Evolutionary conservation across 1,140 invertebrate genomes (phyloP).

Genomic region (Choristoneura fumiferana): DNA sequence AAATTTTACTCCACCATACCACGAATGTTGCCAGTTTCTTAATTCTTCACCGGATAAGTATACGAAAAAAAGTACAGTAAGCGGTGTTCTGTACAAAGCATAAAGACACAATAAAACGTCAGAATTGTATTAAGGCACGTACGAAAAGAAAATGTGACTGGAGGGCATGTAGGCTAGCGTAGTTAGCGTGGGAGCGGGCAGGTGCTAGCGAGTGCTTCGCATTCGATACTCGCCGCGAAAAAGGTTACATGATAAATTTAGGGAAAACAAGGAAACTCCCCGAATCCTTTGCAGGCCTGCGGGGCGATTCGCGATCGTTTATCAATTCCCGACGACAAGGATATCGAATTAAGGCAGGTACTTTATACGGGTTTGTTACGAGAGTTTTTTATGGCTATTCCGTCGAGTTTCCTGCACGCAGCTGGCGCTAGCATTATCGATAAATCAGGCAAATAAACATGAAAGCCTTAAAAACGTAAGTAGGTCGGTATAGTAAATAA

Average conservation of each 20-base stretch:
- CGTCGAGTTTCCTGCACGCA: neutral
- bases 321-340: constrained; percentile 15
- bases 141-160: constrained; percentile 44
- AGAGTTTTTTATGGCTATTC: constrained; percentile 8
- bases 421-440: neutral
- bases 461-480: too few relatives aligned
- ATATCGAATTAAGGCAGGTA: constrained; percentile 17
- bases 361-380: constrained; percentile 15
- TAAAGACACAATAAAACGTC: constrained; percentile 35
- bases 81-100: constrained; percentile 25
- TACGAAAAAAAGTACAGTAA: constrained; percentile 3
- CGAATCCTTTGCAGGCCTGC: constrained; percentile 4
- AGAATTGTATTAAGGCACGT: constrained; percentile 25
- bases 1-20: too few relatives aligned
- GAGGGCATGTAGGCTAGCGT: constrained; percentile 39
- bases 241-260: neutral
- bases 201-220: constrained; percentile 25
- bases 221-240: neutral
- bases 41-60: too few relatives aligned
- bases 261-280: constrained; percentile 13
- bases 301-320: constrained; percentile 16
- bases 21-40: too few relatives aligned
- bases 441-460: constrained; percentile 10
- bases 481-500: neutral
- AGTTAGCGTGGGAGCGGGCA: constrained; percentile 42